A percentile compares a stretch with the other conserved stretches of the same genome.
Evolutionary conservation across 2,113 vertebrate genomes (phyloP).

Genomic region (Pseudorhombus dupliciocellatus): DNA sequence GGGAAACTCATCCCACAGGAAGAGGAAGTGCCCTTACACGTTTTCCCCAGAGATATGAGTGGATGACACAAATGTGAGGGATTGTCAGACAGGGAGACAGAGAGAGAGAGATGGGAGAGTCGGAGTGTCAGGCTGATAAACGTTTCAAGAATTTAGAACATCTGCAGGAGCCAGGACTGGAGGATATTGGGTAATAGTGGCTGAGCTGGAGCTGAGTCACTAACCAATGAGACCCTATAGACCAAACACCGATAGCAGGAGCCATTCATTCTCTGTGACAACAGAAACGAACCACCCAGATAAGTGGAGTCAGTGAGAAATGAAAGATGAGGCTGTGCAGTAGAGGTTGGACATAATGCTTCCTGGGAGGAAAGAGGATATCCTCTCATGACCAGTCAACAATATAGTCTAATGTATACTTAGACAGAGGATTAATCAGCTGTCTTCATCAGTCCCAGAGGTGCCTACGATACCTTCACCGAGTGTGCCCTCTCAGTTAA

Average conservation of each 20-base stretch:
- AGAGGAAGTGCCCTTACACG: slow-evolving; percentile 65
- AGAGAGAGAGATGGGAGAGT: slow-evolving; percentile 23
- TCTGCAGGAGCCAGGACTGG: slow-evolving; percentile 20
- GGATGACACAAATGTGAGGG: slow-evolving; percentile 51
- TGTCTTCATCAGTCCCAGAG: background rate
- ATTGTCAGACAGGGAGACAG: slow-evolving; percentile 29
- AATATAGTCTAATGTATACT: slow-evolving; percentile 18
- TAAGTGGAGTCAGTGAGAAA: slow-evolving; percentile 45
- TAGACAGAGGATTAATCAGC: slow-evolving; percentile 11
- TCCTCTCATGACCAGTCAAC: slow-evolving; percentile 46
- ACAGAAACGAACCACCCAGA: slow-evolving; percentile 36
- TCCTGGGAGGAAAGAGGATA: slow-evolving; percentile 57
- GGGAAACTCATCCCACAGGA: slow-evolving; percentile 64
- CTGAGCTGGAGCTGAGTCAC: slow-evolving; percentile 42
- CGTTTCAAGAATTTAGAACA: slow-evolving; percentile 63
- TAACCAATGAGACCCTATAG: slow-evolving; percentile 33
- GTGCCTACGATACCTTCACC: background rate
- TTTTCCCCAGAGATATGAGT: slow-evolving; percentile 47
- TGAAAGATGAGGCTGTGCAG: slow-evolving; percentile 41
- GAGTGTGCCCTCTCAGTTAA: background rate
- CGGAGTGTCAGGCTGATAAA: slow-evolving; percentile 52
- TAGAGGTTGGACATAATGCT: slow-evolving; percentile 27
- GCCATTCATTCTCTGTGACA: slow-evolving; percentile 27
- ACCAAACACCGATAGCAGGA: slow-evolving; percentile 21
- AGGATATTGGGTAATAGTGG: slow-evolving; percentile 54